Base-by-base conservation (phyloP, 2,888 invertebrate species). In the Drosophila recens region DNA sequence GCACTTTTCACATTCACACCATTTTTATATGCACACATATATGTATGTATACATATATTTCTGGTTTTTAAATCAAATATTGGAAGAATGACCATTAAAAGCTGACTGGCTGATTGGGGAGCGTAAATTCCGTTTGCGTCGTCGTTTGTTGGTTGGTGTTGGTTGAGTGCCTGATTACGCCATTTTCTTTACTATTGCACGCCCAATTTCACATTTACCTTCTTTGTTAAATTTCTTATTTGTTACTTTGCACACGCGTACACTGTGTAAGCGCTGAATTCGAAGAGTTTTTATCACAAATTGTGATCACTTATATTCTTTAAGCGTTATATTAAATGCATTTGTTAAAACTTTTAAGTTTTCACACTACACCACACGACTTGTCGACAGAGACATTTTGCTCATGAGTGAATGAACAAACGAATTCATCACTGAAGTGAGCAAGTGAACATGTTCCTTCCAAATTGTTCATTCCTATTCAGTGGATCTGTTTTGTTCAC, bases 101-200 rank as follows among this genome's bases (percentile, higher is more conserved):
- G 76, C 82, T 80, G 81, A 87, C 85, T 84, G 66, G 83, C 79
- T 76, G 81, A 83, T 88, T 84, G 79, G 76, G 62, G 69, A 82
- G 52, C 75, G 69, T 82, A 67, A 67, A 89, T 81, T 84, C 78
- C 86, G 80, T 85, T 87, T 85, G 76, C 86, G 82, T 82, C 79
- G 69, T 69, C 71, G 82, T 88, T 86, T 79, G 75, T 71, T 67
- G 63, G 61, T 68, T 67, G 63, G 61, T 68, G 67, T 70, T 67
- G 72, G 78, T 84, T 82, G 74, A 78, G 86, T 87, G 82, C 88
- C 87, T 85, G 86, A 89, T 86, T 86, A 86, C 86, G 86, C 86
- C 86, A 86, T 86, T 89, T 86, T 86, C 88, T 86, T 87, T 83
- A 67, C 73, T 72, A 72, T 65, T 82, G 89, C 88, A 86, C 86